phyloP scores from a whole-genome alignment of 1,140 invertebrate species.

The honey bee (Apis mellifera) region DNA sequence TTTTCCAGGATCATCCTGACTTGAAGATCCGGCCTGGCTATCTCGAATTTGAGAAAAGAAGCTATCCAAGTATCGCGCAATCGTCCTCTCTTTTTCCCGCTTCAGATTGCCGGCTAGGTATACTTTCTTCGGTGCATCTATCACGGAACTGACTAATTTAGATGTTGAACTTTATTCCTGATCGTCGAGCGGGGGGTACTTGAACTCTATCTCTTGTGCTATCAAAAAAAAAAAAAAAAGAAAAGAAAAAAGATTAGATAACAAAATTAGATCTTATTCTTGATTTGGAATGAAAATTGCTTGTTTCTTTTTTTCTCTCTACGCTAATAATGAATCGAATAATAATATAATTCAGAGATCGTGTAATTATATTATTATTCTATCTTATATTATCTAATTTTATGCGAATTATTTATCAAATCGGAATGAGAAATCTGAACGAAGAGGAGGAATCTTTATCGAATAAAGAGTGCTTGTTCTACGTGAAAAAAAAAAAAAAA shows the following conservation, averaged over 20 bases:
- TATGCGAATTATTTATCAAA: too few species aligned
- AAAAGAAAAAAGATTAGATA: conserved; percentile 10
- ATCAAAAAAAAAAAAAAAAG: neutral
- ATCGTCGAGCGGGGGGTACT: neutral
- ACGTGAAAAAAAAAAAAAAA: too few species aligned
- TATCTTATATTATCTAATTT: too few species aligned
- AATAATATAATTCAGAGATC: too few species aligned
- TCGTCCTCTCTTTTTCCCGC: conserved; percentile 28
- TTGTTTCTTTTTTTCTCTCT: too few species aligned
- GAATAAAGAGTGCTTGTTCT: too few species aligned
- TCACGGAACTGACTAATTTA: neutral
- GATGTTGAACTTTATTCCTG: conserved; percentile 5
- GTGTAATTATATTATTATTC: too few species aligned
- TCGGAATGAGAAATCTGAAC: too few species aligned
- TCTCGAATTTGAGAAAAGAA: conserved; percentile 18
- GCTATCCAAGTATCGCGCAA: conserved; percentile 29
- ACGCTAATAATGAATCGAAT: too few species aligned
- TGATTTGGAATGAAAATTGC: too few species aligned
- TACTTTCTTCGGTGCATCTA: conserved; percentile 28
- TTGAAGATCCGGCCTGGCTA: neutral
- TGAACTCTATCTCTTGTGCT: conserved; percentile 22
- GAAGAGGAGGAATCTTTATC: too few species aligned
- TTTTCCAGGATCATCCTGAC: neutral
- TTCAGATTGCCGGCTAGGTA: conserved; percentile 39
- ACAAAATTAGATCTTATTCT: neutral